Evolutionary conservation across 2,113 vertebrate species (phyloP).

Genomic region (Orientallactaga bullata): DNA sequence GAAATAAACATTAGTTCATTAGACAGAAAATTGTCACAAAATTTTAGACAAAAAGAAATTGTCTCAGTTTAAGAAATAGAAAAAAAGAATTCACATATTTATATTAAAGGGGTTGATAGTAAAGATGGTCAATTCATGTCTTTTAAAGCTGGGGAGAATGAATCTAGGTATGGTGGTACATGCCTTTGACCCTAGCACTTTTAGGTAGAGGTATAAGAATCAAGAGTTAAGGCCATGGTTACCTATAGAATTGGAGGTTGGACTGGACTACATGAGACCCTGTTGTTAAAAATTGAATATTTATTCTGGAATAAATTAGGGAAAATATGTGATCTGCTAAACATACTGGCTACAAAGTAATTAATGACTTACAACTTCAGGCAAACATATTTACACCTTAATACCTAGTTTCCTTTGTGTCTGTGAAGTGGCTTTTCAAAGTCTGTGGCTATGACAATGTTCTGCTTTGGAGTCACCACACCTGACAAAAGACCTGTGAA

Average conservation of each 20-base stretch:
- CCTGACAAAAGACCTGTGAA: background rate
- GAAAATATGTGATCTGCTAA: background rate
- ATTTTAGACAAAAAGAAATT: background rate
- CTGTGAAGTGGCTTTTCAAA: background rate
- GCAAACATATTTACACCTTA: background rate
- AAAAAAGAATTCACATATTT: background rate
- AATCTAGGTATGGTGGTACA: no score
- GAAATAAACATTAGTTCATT: background rate
- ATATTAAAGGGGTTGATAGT: background rate
- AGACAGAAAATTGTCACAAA: background rate
- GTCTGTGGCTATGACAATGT: background rate
- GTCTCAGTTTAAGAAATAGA: background rate
- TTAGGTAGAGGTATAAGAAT: background rate
- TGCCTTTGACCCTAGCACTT: background rate
- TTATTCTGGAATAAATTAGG: conserved; percentile 15
- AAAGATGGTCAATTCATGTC: background rate
- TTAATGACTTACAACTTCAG: background rate
- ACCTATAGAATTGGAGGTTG: background rate
- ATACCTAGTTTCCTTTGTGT: background rate
- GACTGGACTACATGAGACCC: no score
- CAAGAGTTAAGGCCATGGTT: background rate
- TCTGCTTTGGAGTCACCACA: background rate
- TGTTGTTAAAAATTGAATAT: no score
- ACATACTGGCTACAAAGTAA: background rate
- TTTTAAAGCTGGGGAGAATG: background rate